Base-by-base conservation (phyloP, 2,888 invertebrate species). In the Diaperis boleti region DNA sequence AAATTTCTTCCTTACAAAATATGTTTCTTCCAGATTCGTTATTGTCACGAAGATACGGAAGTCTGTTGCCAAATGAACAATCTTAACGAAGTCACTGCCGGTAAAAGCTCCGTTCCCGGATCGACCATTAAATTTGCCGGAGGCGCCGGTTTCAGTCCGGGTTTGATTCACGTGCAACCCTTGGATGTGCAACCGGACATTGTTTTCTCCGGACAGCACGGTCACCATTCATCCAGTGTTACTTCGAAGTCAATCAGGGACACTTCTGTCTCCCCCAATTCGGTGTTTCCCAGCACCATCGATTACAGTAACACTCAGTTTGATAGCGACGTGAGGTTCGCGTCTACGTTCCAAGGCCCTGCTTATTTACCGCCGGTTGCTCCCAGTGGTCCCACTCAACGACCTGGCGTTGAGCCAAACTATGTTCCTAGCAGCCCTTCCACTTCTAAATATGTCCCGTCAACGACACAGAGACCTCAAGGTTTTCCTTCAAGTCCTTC, bases 301-400 rank as follows among this genome's bases (percentile, higher is more conserved):
- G 81, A 81, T 64, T 80, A 77, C 62, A 76, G 74, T 59, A 72
- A 79, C 59, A 74, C 73, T 1, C 70, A 78, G 14, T 76, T 81
- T 45, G 76, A 70, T 4, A 74, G 76, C 45, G 74, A 77, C 42
- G 76, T 79, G 1, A 67, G 78, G 22, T 80, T 78, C 59, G 72
- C 72, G n/a, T 79, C 81, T 0, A 75, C 76, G 0, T 69, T 79
- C 13, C 71, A 75, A 62, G 82, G 81, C n/a, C 80, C 79, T 1
- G 78, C 75, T 10, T 82, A 82, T 66, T 69, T 82, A 15, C 82
- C 82, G 22, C 82, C 82, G 5, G 64, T 72, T 22, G 71, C 70
- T 66, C 67, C 56, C 5, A 67, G 67, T 18, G 70, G 62, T 11
- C 68, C 67, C n/a, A 67, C 69, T 41, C 59, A 64, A 4, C 62